Base-by-base conservation (phyloP, 1,140 invertebrate species). In the Eufriesea mexicana region DNA sequence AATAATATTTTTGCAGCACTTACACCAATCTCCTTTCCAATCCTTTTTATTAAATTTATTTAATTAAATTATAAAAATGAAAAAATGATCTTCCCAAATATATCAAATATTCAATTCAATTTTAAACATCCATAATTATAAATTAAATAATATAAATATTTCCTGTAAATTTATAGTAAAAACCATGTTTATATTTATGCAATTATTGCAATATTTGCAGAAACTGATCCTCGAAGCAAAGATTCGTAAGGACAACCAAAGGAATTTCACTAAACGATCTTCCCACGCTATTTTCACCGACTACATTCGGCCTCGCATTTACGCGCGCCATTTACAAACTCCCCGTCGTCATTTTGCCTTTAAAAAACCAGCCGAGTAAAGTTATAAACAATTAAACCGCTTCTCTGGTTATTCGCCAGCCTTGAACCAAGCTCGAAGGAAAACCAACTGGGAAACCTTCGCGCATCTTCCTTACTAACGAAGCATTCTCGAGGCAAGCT, bases 371-470 rank as follows among this genome's bases (percentile, higher is more conserved):
- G 12, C 28, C 7, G 64, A 62, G 6, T 16, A 47, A 80, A 74
- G 59, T 74, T 64, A 55, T 66, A 80, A 80, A 80, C 79, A 80
- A 80, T 66, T 74, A 80, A 74, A 62, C n/a, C 12, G 28, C 23
- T 35, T 45, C 16, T 47, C 66, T 70, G 42, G 35, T 47, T 74
- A 47, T 64, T 74, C 28, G 51, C n/a, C 67, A 61, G 47, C 70
- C 70, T 80, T 80, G 70, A 45, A 1, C 20, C 2, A 45, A 35
- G 12, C 8, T n/a, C 9, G 6, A 47, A 35, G 57, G n/a, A 80
- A 49, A 80, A 62, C 20, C 54, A 14, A 68, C 45, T 47, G 47
- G 49, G 35, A 16, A 35, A 23, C 28, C 49, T 25, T 35, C 54
- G 42, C 18, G 42, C 66, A 23, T 71, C 77, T 47, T 25, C 20